Evolutionary conservation across 2,888 invertebrate genomes (phyloP).

Genomic region (Teinopalpus imperialis): DNA sequence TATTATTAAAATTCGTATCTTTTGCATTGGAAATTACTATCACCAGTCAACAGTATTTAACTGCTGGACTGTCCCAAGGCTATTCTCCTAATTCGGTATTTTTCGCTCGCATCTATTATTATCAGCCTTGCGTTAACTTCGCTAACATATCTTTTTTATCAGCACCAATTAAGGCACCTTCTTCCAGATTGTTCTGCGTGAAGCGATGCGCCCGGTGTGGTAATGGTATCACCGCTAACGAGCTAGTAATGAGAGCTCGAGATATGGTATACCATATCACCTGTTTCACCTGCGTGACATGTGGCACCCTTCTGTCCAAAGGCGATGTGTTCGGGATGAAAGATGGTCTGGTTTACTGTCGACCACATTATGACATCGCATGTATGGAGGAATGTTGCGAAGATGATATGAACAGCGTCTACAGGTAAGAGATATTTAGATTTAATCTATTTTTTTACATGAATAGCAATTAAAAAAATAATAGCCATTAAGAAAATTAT

Average conservation of each 20-base stretch:
- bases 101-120: too few relatives aligned
- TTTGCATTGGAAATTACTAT: too few relatives aligned
- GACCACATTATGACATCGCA: constrained; percentile 79
- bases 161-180: constrained; percentile 32
- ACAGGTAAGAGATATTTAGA: constrained; percentile 59
- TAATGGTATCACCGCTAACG: constrained; percentile 91
- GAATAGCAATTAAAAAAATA: too few relatives aligned
- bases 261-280: constrained; percentile 94
- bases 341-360: constrained; percentile 89
- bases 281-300: constrained; percentile 94
- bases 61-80: too few relatives aligned
- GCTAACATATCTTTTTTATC: too few relatives aligned
- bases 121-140: too few relatives aligned
- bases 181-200: constrained; percentile 91
- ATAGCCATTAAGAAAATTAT: too few relatives aligned
- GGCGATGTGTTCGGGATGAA: constrained; percentile 96
- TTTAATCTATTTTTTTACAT: too few relatives aligned
- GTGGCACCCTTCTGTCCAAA: constrained; percentile 90
- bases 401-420: constrained; percentile 77
- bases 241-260: constrained; percentile 94
- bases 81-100: too few relatives aligned
- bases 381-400: constrained; percentile 84
- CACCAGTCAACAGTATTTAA: too few relatives aligned
- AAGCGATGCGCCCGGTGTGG: constrained; percentile 93
- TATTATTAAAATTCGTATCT: too few relatives aligned